phyloP scores from a whole-genome alignment of 30 jellyfish, hydroid and myxozoan species.

The Pseudorhiza aurosa region DNA sequence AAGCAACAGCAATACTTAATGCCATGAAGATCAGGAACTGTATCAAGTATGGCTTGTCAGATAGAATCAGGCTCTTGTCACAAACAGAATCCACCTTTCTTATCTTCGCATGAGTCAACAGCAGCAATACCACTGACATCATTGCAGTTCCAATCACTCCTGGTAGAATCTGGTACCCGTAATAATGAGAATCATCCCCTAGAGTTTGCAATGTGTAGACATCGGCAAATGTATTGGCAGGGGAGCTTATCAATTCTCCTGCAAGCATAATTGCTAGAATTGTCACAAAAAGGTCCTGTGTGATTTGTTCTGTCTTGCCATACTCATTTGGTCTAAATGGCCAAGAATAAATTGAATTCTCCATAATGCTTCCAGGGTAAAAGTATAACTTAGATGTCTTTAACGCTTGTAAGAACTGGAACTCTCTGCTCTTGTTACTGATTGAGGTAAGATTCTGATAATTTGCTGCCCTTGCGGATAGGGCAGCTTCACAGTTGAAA shows the following conservation, averaged over 20 bases:
- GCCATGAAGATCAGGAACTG: slow-evolving; percentile 65
- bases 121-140: slow-evolving; percentile 30
- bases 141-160: slow-evolving; percentile 82
- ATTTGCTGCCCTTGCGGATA: slow-evolving; percentile 44
- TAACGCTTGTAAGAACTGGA: not conserved
- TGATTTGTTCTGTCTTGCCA: slow-evolving; percentile 49
- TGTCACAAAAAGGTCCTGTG: slow-evolving; percentile 44
- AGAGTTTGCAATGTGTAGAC: slow-evolving; percentile 81
- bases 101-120: slow-evolving; percentile 27
- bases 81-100: slow-evolving; percentile 30
- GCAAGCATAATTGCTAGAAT: slow-evolving; percentile 52
- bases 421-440: slow-evolving; percentile 15
- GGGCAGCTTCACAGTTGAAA: slow-evolving; percentile 53
- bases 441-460: slow-evolving; percentile 12
- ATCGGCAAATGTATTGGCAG: slow-evolving; percentile 90
- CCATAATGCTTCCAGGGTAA: slow-evolving; percentile 73
- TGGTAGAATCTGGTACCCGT: slow-evolving; percentile 81
- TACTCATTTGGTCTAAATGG: slow-evolving; percentile 70
- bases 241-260: slow-evolving; percentile 92
- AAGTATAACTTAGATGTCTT: slow-evolving; percentile 10
- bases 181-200: slow-evolving; percentile 32
- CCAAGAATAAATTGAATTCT: slow-evolving; percentile 78
- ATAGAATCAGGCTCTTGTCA: slow-evolving; percentile 62
- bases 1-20: slow-evolving; percentile 55
- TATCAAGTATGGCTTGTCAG: slow-evolving; percentile 70